Evolutionary conservation across 2,888 invertebrate genomes (phyloP).

Genomic region (Tetranychus truncatus): DNA sequence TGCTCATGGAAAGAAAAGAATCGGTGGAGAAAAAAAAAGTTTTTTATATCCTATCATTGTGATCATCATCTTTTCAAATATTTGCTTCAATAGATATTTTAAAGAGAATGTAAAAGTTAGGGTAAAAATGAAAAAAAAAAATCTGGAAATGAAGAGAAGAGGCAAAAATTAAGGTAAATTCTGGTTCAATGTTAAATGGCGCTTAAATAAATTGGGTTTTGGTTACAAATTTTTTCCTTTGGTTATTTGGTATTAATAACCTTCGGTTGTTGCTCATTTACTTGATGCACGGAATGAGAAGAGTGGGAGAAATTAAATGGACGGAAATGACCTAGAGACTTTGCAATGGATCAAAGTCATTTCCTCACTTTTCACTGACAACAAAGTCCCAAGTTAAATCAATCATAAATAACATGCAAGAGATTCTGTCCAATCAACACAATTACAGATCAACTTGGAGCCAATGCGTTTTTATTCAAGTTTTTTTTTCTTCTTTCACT

Average conservation of each 20-base stretch:
- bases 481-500: too few relatives aligned
- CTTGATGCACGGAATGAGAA: neutral
- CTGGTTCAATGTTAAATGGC: neutral
- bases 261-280: too few relatives aligned
- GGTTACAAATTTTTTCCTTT: neutral
- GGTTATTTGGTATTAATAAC: too few relatives aligned
- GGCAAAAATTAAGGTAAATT: neutral
- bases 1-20: neutral
- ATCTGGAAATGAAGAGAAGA: neutral
- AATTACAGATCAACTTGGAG: neutral
- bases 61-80: too few relatives aligned
- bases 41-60: too few relatives aligned
- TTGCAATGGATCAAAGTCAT: neutral
- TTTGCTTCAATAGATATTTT: too few relatives aligned
- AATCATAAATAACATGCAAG: slow-evolving; percentile 1
- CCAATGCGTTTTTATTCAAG: neutral
- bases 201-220: neutral
- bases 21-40: too few relatives aligned
- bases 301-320: neutral
- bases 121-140: too few relatives aligned
- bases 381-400: neutral
- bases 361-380: neutral
- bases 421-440: neutral
- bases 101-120: too few relatives aligned
- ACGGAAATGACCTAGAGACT: slow-evolving; percentile 1